Base-by-base conservation (phyloP, 53 echinoderm and acorn worm genomes). In the Paelopatides confundens region DNA sequence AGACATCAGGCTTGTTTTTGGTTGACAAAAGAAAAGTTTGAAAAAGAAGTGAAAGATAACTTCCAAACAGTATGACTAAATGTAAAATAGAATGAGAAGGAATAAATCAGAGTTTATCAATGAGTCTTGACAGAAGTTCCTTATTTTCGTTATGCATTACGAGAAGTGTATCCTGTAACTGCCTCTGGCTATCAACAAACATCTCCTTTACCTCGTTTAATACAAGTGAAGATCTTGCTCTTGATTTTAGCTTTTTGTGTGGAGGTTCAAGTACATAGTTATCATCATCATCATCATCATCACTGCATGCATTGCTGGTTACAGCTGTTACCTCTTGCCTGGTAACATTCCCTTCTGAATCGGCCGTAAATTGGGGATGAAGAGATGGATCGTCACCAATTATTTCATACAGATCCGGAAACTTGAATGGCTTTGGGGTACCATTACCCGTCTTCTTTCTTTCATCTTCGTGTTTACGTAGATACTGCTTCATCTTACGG, bases 71-170 rank as follows among this genome's bases (percentile, higher is more conserved):
- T n/a, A n/a, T n/a, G n/a, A n/a, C n/a, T n/a, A n/a, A n/a, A n/a
- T n/a, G n/a, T n/a, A n/a, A n/a, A n/a, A n/a, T n/a, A n/a, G n/a
- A n/a, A n/a, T n/a, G n/a, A n/a, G n/a, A n/a, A n/a, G n/a, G n/a
- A n/a, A n/a, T n/a, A n/a, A n/a, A n/a, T n/a, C n/a, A 66, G n/a
- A 76, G 76, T 76, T 43, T 76, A 0, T 76, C 47, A 43, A 76
- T 43, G 23, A 76, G 47, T 76, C 40, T 76, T 26, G 76, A 0
- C n/a, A 46, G 28, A 40, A 76, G 13, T 2, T 47, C 50, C 5
- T 47, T 47, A 21, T 76, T 76, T 13, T 46, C 50, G 30, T 46
- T 76, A 11, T 76, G 48, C 26, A 76, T 47, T 5, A 27, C 43
- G 0, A 76, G 7, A 2, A 47, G 48, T 9, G 48, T 76, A 21